Evolutionary conservation across 2,113 vertebrate genomes (phyloP).

Genomic region (Gymnarchus niloticus): DNA sequence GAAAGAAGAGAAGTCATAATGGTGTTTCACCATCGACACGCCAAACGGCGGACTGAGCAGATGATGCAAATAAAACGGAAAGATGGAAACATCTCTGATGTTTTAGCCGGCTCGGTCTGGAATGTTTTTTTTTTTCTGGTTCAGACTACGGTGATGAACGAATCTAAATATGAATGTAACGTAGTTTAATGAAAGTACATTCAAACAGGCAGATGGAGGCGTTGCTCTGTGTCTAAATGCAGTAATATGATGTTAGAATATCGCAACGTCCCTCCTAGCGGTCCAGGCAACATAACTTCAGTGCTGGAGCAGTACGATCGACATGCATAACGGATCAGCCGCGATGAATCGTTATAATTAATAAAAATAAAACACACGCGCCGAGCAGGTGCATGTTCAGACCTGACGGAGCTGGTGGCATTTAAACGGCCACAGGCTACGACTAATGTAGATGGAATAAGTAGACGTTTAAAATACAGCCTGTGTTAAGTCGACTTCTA

Average conservation of each 20-base stretch:
- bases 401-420: not conserved
- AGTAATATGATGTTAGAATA: not conserved
- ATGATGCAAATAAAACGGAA: not conserved
- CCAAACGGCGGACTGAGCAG: not conserved
- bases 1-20: not conserved
- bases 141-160: not conserved
- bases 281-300: not conserved
- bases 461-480: no score
- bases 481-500: no score
- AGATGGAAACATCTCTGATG: no score
- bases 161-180: not conserved
- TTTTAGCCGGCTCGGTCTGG: no score
- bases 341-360: not conserved
- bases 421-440: not conserved
- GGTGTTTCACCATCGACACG: not conserved
- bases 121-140: not conserved
- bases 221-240: not conserved
- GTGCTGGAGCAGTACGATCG: not conserved
- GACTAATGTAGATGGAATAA: not conserved
- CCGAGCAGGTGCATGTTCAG: not conserved
- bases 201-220: not conserved
- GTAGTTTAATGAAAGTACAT: not conserved
- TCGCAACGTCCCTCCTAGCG: conserved; percentile 21
- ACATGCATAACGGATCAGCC: not conserved
- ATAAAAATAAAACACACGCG: not conserved